These are phyloP conservation scores for Stictonetta naevosa DNA, from an alignment of 2,113 vertebrate genomes.

Conservation along the genomic window DNA sequence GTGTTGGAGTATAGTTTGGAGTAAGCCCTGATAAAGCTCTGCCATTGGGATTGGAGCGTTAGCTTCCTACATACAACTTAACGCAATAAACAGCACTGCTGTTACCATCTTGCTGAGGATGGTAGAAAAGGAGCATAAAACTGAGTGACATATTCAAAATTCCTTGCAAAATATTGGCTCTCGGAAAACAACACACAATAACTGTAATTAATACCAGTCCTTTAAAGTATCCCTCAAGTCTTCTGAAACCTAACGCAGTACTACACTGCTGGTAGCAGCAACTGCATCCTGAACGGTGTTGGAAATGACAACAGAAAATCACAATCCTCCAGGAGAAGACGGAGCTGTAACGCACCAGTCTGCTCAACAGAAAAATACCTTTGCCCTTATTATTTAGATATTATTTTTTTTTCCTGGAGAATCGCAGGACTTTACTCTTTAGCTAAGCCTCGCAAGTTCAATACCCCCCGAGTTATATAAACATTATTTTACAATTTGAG, in stretches of 20 bases:
- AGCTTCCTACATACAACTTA: background rate
- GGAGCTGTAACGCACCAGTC: background rate
- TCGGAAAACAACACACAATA: slow-evolving; percentile 22
- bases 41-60: background rate
- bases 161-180: background rate
- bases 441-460: slow-evolving; percentile 55
- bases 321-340: background rate
- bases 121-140: slow-evolving; percentile 4
- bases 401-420: background rate
- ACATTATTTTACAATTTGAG: slow-evolving; percentile 31
- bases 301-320: background rate
- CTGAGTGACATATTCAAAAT: background rate
- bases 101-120: background rate
- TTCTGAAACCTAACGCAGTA: background rate
- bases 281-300: background rate
- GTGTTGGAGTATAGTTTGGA: background rate
- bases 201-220: slow-evolving; percentile 45
- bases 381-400: slow-evolving; percentile 37
- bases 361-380: background rate
- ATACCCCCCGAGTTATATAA: slow-evolving; percentile 57
- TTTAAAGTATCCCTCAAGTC: slow-evolving; percentile 1
- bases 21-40: background rate
- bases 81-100: background rate
- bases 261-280: background rate
- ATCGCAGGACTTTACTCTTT: slow-evolving; percentile 53